A percentile compares a stretch with the other conserved stretches of the same genome.
Conservation (phyloP, 2,888 invertebrate species). For the Bedellia somnulentella region DNA sequence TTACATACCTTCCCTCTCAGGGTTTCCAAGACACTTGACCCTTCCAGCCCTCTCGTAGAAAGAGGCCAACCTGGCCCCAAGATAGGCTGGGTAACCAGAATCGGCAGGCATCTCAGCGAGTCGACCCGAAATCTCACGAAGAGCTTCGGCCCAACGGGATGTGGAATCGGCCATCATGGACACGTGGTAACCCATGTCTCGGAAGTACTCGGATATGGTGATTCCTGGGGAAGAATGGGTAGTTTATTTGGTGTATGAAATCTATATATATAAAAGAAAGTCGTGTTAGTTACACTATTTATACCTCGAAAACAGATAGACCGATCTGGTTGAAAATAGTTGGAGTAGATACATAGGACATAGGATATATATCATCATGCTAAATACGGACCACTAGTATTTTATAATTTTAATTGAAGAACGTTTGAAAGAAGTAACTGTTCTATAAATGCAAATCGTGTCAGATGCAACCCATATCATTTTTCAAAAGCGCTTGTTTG, state of each 20-base stretch:
- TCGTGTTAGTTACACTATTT: no score
- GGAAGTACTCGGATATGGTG: constrained; percentile 99
- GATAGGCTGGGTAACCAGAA: constrained; percentile 97
- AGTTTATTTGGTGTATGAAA: constrained; percentile 2
- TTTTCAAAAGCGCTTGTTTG: no score
- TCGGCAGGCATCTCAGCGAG: constrained; percentile 99
- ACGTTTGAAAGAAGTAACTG: no score
- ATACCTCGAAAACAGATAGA: no score
- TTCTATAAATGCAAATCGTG: no score
- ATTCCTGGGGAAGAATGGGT: constrained; percentile 65
- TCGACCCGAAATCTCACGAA: constrained; percentile 99
- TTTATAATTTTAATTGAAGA: no score
- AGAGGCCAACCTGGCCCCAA: constrained; percentile 96
- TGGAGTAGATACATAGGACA: no score
- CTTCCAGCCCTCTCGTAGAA: constrained; percentile 99
- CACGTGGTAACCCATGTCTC: constrained; percentile 99
- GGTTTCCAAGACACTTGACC: constrained; percentile 96
- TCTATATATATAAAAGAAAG: no score
- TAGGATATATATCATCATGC: no score
- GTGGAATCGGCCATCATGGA: constrained; percentile 99
- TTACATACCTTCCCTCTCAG: constrained; percentile 81
- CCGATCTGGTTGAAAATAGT: no score
- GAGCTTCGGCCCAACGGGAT: constrained; percentile 99
- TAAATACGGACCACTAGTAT: no score
- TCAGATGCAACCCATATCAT: no score